phyloP scores from a whole-genome alignment of 2,888 invertebrate species.

The Clostera curtula region DNA sequence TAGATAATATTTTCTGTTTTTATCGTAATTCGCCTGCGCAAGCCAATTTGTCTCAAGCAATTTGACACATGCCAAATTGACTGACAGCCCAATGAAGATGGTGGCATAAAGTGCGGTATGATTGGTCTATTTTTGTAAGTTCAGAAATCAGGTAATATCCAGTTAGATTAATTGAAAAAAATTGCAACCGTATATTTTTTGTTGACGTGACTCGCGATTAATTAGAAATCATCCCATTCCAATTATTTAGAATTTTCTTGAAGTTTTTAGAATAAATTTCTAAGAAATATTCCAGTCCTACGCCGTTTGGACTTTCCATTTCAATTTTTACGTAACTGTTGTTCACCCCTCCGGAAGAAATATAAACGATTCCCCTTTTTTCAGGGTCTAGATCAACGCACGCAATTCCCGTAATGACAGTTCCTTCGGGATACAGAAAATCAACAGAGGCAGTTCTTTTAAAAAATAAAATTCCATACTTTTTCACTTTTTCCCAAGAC shows the following conservation, averaged over 20 bases:
- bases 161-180: too few species aligned
- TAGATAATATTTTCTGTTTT: constrained; percentile 27
- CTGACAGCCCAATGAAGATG: too few species aligned
- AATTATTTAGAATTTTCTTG: background rate
- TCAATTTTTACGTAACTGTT: constrained; percentile 23
- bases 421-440: constrained; percentile 31
- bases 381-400: constrained; percentile 30
- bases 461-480: constrained; percentile 35
- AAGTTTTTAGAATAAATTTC: constrained; percentile 13
- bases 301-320: constrained; percentile 32
- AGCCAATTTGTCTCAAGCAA: constrained; percentile 13
- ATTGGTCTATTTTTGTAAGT: too few species aligned
- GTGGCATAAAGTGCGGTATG: too few species aligned
- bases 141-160: too few species aligned
- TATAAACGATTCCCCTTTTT: constrained; percentile 23
- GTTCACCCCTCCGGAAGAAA: constrained; percentile 30
- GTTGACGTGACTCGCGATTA: too few species aligned
- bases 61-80: constrained; percentile 10
- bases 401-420: constrained; percentile 35
- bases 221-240: background rate
- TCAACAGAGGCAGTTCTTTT: constrained; percentile 23
- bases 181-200: too few species aligned
- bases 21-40: constrained; percentile 13
- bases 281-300: constrained; percentile 24
- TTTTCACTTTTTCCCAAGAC: constrained; percentile 38